phyloP scores from a whole-genome alignment of 1,140 invertebrate species.

The Neuroterus valhalla region DNA sequence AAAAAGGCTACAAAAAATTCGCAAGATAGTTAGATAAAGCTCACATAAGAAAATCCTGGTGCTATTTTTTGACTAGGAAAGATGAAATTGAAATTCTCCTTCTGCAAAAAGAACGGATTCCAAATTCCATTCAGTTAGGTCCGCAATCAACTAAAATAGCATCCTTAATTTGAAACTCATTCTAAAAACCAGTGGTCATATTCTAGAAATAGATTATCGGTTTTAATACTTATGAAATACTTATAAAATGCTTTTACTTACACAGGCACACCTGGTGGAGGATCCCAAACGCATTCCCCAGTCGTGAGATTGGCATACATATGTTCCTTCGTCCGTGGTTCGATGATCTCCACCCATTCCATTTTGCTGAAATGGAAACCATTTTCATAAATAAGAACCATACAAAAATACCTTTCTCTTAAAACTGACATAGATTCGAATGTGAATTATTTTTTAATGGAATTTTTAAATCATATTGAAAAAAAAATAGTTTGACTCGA shows the following conservation, averaged over 20 bases:
- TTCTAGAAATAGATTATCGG: constrained; percentile 26
- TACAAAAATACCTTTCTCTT: background rate
- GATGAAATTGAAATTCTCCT: no score
- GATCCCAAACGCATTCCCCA: constrained; percentile 98
- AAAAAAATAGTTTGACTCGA: no score
- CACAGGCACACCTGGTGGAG: constrained; percentile 87
- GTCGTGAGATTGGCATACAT: constrained; percentile 99
- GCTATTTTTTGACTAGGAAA: no score
- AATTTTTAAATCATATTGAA: no score
- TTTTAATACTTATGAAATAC: background rate
- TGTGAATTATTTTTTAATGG: background rate
- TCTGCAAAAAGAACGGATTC: no score
- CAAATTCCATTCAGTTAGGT: no score
- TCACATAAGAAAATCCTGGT: no score
- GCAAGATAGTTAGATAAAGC: no score
- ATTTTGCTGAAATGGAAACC: constrained; percentile 79
- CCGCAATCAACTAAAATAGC: constrained; percentile 1
- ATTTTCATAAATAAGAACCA: background rate
- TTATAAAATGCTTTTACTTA: constrained; percentile 73
- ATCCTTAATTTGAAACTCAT: constrained; percentile 7
- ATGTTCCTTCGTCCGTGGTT: constrained; percentile 97
- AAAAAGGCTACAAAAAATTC: no score
- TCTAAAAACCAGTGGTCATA: constrained; percentile 16
- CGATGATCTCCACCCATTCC: constrained; percentile 99
- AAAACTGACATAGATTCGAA: no score